These are phyloP conservation scores for Callipepla californica DNA, from an alignment of 2,113 vertebrate species.

Conservation along the genomic window DNA sequence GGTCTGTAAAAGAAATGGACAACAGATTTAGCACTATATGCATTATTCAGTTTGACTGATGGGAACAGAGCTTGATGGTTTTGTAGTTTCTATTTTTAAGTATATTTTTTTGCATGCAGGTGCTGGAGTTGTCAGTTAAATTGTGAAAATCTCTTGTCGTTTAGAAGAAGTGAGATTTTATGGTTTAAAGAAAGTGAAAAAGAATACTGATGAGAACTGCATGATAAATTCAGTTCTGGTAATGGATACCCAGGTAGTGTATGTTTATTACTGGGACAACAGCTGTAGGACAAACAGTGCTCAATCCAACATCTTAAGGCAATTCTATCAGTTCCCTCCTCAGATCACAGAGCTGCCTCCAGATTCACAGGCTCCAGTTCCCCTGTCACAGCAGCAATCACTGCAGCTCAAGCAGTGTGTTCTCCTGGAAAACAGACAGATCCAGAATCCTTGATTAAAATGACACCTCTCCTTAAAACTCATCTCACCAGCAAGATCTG, in stretches of 20 bases:
- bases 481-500: background rate
- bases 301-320: background rate
- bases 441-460: slow-evolving; percentile 12
- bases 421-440: background rate
- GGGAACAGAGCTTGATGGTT: background rate
- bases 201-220: background rate
- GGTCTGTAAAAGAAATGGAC: background rate
- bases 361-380: background rate
- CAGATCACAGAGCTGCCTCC: background rate
- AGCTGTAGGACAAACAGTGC: background rate
- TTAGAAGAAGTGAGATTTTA: background rate
- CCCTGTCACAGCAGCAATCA: background rate
- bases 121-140: background rate
- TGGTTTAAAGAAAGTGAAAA: background rate
- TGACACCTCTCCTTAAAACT: background rate
- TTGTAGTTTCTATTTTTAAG: background rate
- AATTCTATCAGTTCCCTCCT: background rate
- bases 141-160: background rate
- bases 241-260: background rate
- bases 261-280: background rate
- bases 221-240: background rate
- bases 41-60: background rate
- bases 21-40: background rate
- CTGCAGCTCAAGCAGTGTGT: background rate
- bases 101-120: background rate